Evolutionary conservation across 92 coral and sea anemone species (phyloP).

Genomic region (Virgularia gustaviana): DNA sequence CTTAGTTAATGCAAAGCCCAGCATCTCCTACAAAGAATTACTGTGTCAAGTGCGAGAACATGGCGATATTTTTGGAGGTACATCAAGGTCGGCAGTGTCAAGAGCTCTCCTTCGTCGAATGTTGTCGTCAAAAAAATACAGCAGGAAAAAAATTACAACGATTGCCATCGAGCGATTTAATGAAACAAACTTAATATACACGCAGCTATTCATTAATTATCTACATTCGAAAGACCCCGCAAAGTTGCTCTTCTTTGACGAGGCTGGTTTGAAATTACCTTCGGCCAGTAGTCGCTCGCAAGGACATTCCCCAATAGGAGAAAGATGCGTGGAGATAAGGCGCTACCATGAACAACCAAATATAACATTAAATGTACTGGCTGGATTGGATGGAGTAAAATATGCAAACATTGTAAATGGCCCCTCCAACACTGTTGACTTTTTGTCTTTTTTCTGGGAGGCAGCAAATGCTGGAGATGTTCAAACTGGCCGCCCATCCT

Average conservation of each 20-base stretch:
- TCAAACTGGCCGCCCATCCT: background rate
- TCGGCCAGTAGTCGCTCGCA: conserved; percentile 9
- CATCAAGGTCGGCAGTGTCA: conserved; percentile 31
- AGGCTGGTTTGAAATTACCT: conserved; percentile 27
- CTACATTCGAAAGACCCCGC: conserved; percentile 16
- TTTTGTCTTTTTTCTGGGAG: background rate
- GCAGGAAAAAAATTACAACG: conserved; percentile 33
- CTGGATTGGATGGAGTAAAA: conserved; percentile 33
- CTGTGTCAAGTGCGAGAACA: conserved; percentile 15
- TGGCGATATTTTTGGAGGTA: conserved; percentile 45
- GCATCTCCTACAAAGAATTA: conserved; percentile 33
- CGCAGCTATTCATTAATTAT: conserved; percentile 35
- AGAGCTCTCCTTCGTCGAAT: conserved; percentile 31
- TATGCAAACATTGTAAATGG: conserved; percentile 48
- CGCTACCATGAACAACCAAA: conserved; percentile 39
- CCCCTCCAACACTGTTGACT: background rate
- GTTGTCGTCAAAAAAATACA: conserved; percentile 25
- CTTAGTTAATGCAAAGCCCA: conserved; percentile 32
- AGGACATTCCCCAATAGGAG: conserved; percentile 25
- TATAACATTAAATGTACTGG: conserved; percentile 26
- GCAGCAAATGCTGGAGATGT: background rate
- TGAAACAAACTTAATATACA: conserved; percentile 33
- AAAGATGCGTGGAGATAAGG: conserved; percentile 18
- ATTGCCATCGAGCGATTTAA: conserved; percentile 38
- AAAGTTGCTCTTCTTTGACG: conserved; percentile 33